A percentile compares a stretch with the other conserved stretches of the same genome.
Evolutionary conservation across 2,113 vertebrate species (phyloP).

Genomic region (Corydoras sp.): DNA sequence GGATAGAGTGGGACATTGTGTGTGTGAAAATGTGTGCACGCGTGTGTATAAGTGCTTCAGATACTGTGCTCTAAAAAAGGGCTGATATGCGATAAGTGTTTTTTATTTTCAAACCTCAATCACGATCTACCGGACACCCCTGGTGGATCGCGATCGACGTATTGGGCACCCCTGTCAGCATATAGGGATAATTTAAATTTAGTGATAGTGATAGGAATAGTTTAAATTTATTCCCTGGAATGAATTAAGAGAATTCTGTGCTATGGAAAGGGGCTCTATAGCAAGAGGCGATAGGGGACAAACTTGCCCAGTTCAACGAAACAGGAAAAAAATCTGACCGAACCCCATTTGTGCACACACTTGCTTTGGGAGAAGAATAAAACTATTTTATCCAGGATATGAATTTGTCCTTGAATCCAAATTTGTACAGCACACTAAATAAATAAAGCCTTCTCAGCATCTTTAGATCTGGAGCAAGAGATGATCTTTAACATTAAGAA

Average conservation of each 20-base stretch:
- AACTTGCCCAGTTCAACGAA: not conserved
- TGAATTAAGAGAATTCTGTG: not conserved
- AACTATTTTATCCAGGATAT: not conserved
- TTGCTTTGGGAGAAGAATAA: not conserved
- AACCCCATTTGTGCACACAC: not conserved
- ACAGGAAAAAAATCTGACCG: not conserved
- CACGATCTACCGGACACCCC: too few relatives aligned
- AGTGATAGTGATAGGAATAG: too few relatives aligned
- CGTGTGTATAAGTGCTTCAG: too few relatives aligned
- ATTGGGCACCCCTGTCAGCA: too few relatives aligned
- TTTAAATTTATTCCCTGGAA: conserved; percentile 5
- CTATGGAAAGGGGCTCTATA: not conserved
- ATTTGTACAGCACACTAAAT: not conserved
- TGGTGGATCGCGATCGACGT: too few relatives aligned
- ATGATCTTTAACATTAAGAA: not conserved
- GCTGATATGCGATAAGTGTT: too few relatives aligned
- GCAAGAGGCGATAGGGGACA: not conserved
- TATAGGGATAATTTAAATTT: conserved; percentile 6
- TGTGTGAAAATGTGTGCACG: too few relatives aligned
- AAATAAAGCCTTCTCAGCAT: not conserved
- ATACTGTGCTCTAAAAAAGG: too few relatives aligned
- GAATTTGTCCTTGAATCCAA: not conserved
- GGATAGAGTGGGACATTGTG: too few relatives aligned
- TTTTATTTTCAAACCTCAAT: too few relatives aligned
- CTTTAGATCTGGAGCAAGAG: too few relatives aligned